These are phyloP conservation scores for Fragariocoptes setiger DNA, from an alignment of 1,140 invertebrate genomes.

Conservation along the genomic window DNA sequence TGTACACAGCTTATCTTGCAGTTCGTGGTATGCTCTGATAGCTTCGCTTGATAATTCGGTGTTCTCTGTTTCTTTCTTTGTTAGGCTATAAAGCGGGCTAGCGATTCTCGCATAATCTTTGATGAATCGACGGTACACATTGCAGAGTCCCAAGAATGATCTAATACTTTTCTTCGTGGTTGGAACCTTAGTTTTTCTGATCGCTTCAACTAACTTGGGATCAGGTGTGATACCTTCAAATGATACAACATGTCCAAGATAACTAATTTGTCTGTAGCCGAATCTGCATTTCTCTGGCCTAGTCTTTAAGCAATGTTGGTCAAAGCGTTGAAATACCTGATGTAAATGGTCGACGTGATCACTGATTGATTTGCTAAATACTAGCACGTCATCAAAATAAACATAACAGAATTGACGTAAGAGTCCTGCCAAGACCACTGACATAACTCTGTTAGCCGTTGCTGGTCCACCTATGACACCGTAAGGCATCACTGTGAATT, in stretches of 20 bases:
- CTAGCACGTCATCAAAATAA: too few relatives aligned
- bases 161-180: neutral
- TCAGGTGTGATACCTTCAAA: neutral
- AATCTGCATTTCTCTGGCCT: neutral
- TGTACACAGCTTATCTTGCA: too few relatives aligned
- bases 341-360: too few relatives aligned
- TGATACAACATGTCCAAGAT: neutral
- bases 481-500: conserved; percentile 14
- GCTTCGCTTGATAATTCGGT: too few relatives aligned
- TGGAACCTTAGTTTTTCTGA: neutral
- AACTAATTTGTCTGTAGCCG: neutral
- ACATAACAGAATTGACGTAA: too few relatives aligned
- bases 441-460: too few relatives aligned
- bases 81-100: conserved; percentile 8
- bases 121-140: conserved; percentile 9
- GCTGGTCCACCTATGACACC: conserved; percentile 13
- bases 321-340: too few relatives aligned
- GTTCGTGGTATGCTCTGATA: too few relatives aligned
- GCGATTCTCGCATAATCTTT: conserved; percentile 9
- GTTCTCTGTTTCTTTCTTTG: too few relatives aligned
- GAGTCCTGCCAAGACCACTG: too few relatives aligned
- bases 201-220: neutral
- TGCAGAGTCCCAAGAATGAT: neutral
- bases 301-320: too few relatives aligned
- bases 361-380: too few relatives aligned